These are phyloP conservation scores for Sipha maydis DNA, from an alignment of 2,888 invertebrate species.

Conservation along the genomic window DNA sequence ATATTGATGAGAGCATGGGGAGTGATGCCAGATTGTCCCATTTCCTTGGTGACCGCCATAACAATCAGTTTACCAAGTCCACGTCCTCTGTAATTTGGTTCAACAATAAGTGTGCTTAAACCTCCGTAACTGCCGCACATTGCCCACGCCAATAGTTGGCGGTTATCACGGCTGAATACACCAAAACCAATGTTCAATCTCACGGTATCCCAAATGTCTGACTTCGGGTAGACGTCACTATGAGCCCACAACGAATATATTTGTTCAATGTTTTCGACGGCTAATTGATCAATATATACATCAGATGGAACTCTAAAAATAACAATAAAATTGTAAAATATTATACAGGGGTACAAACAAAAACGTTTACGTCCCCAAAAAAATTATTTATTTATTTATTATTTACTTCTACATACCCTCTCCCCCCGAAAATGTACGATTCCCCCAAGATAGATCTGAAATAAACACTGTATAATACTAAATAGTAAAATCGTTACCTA, in stretches of 20 bases:
- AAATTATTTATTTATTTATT: too few relatives aligned
- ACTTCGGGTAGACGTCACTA: constrained; percentile 52
- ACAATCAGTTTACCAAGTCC: constrained; percentile 44
- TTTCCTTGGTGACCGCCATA: constrained; percentile 39
- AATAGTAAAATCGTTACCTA: too few relatives aligned
- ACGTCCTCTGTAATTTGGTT: constrained; percentile 30
- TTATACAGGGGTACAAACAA: too few relatives aligned
- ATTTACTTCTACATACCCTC: too few relatives aligned
- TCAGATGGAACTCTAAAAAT: constrained; percentile 34
- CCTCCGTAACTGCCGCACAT: constrained; percentile 59
- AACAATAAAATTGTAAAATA: not conserved
- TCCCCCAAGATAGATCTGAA: too few relatives aligned
- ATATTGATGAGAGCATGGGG: constrained; percentile 53
- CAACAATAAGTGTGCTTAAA: constrained; percentile 42
- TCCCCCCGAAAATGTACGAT: too few relatives aligned
- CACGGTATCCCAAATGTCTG: constrained; percentile 43
- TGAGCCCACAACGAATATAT: constrained; percentile 47
- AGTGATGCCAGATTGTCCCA: constrained; percentile 31
- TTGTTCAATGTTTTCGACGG: constrained; percentile 27
- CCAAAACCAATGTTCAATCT: constrained; percentile 31
- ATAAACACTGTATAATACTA: too few relatives aligned
- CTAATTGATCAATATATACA: constrained; percentile 32
- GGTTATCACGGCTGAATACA: constrained; percentile 2
- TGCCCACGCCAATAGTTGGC: constrained; percentile 44
- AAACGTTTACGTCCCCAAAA: too few relatives aligned